Conservation (phyloP, 2,888 invertebrate species). For the Electrophaes corylata region DNA sequence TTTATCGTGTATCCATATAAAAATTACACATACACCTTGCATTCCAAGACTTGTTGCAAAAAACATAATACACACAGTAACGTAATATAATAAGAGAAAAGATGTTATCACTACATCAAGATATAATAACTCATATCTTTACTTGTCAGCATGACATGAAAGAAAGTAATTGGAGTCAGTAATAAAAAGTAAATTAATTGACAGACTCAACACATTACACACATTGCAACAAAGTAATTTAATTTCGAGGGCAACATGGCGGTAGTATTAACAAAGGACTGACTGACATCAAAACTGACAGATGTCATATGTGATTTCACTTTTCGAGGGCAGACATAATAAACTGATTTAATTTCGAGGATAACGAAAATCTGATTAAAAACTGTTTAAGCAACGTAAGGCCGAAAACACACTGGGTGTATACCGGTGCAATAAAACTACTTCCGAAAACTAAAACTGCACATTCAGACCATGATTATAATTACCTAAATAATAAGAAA, state of each 20-base stretch:
- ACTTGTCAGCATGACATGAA: background rate
- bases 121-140: background rate
- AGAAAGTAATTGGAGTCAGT: background rate
- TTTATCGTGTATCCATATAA: too few species aligned
- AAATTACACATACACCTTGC: too few species aligned
- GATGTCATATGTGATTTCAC: background rate
- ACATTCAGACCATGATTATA: too few species aligned
- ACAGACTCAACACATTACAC: background rate
- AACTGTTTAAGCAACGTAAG: slow-evolving; percentile 7
- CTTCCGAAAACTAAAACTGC: too few species aligned
- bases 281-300: background rate
- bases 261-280: slow-evolving; percentile 8
- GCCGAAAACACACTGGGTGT: too few species aligned
- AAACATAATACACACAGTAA: background rate
- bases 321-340: slow-evolving; percentile 9
- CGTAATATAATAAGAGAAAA: too few species aligned
- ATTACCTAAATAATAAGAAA: too few species aligned
- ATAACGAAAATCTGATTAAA: slow-evolving; percentile 16
- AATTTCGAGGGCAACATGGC: slow-evolving; percentile 15
- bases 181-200: background rate
- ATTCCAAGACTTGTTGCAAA: background rate
- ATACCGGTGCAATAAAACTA: too few species aligned
- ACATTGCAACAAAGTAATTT: slow-evolving; percentile 7
- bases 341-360: slow-evolving; percentile 17
- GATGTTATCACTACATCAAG: too few species aligned